Evolutionary conservation across 1,140 invertebrate genomes (phyloP).

Genomic region (Saccostrea glomerata): DNA sequence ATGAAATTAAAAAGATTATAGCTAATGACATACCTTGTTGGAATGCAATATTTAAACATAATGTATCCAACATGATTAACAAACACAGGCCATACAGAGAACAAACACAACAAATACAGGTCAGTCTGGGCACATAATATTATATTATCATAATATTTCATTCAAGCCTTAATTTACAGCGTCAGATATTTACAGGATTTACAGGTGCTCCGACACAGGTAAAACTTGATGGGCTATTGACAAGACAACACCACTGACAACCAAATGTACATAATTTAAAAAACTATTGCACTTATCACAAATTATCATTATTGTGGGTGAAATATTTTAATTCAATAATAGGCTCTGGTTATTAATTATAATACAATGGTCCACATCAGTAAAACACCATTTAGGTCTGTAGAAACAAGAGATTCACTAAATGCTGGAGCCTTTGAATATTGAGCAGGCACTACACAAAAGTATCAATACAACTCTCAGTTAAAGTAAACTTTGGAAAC

Average conservation of each 20-base stretch:
- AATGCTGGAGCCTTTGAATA: no score
- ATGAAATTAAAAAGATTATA: background rate
- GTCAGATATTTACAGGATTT: background rate
- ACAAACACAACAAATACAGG: background rate
- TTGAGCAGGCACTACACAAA: no score
- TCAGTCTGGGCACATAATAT: background rate
- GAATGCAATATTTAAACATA: constrained; percentile 13
- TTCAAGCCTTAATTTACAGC: background rate
- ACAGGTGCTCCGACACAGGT: background rate
- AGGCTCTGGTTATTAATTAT: no score
- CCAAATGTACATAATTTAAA: background rate
- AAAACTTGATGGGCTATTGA: background rate
- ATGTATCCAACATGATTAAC: background rate
- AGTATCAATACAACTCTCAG: no score
- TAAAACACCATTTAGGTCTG: no score
- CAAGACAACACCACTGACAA: background rate
- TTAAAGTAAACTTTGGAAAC: no score
- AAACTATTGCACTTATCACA: constrained; percentile 27
- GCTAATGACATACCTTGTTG: background rate
- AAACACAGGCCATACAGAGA: background rate
- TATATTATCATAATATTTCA: background rate
- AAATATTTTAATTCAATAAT: no score
- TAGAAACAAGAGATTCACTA: no score
- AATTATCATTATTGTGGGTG: background rate
- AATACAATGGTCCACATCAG: no score